Percentiles rank a stretch among this genome's conserved stretches.
phyloP scores from a whole-genome alignment of 92 coral and sea anemone species.

The Chrysogorgia sp. region DNA sequence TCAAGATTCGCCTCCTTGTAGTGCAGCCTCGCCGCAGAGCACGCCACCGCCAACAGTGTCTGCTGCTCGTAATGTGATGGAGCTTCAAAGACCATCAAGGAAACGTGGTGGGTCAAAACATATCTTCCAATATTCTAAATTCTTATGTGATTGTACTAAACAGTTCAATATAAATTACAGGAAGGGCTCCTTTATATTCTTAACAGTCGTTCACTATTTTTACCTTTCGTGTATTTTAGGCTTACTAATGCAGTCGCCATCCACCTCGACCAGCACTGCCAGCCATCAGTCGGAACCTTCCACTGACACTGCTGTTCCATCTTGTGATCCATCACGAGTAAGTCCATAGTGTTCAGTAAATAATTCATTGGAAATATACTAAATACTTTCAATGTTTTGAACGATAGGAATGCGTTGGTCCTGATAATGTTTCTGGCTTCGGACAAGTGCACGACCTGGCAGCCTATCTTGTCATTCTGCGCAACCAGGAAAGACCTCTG shows the following conservation, averaged over 20 bases:
- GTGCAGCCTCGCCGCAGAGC: background rate
- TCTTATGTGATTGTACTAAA: too few relatives aligned
- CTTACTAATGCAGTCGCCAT: background rate
- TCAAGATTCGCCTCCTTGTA: background rate
- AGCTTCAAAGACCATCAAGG: conserved; percentile 9
- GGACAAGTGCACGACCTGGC: conserved; percentile 57
- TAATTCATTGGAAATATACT: too few relatives aligned
- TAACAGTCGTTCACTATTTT: too few relatives aligned
- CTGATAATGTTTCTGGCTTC: conserved; percentile 58
- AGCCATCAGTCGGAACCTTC: too few relatives aligned
- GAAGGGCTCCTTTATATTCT: too few relatives aligned
- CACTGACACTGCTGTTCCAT: too few relatives aligned
- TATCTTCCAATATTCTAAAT: too few relatives aligned
- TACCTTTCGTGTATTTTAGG: too few relatives aligned
- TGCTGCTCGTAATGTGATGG: background rate
- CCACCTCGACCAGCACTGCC: too few relatives aligned
- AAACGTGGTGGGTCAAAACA: conserved; percentile 13
- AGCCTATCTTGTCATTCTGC: conserved; percentile 35
- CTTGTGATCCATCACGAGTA: too few relatives aligned
- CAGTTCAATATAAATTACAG: too few relatives aligned
- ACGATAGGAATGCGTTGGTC: conserved; percentile 59
- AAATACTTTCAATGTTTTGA: too few relatives aligned
- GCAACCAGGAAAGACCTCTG: conserved; percentile 38
- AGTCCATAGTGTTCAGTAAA: background rate
- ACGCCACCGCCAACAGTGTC: conserved; percentile 7